Evolutionary conservation across 2,113 vertebrate species (phyloP), one percentile per base, ranked within the genome.

Genomic region (Ornithorhynchus anatinus): DNA sequence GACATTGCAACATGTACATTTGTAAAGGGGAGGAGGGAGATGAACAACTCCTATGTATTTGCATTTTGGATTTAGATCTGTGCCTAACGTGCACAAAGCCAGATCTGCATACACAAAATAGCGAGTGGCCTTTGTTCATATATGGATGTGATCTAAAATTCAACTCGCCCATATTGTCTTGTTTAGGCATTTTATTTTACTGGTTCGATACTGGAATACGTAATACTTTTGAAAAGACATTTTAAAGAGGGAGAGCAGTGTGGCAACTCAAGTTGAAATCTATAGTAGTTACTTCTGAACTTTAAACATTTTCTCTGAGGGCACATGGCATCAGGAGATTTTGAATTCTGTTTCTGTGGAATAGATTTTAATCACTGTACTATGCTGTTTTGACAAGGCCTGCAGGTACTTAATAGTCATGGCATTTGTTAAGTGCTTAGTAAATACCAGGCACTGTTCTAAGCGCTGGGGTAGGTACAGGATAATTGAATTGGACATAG

Each of bases 301-400:
- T 29, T 22, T 62, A 66, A 19, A 66, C 52, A 59, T 80, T 66
- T 75, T 7, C 48, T 38, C 32, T 64, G n/a, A n/a, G n/a, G n/a
- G n/a, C n/a, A n/a, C n/a, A n/a, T n/a, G n/a, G n/a, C n/a, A n/a
- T n/a, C n/a, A n/a, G n/a, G n/a, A n/a, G n/a, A n/a, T n/a, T n/a
- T n/a, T n/a, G n/a, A n/a, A n/a, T n/a, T n/a, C n/a, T n/a, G n/a
- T n/a, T n/a, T n/a, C n/a, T n/a, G n/a, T n/a, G n/a, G n/a, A n/a
- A n/a, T n/a, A n/a, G n/a, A n/a, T n/a, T n/a, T n/a, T n/a, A n/a
- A n/a, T n/a, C n/a, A n/a, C n/a, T n/a, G n/a, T n/a, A n/a, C n/a
- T n/a, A n/a, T n/a, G n/a, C n/a, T n/a, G n/a, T n/a, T n/a, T n/a
- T n/a, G n/a, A n/a, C n/a, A n/a, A n/a, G n/a, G n/a, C n/a, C n/a